These are phyloP conservation scores for Mus spretus DNA, from an alignment of 2,797 vertebrate species.

Conservation along the genomic window DNA sequence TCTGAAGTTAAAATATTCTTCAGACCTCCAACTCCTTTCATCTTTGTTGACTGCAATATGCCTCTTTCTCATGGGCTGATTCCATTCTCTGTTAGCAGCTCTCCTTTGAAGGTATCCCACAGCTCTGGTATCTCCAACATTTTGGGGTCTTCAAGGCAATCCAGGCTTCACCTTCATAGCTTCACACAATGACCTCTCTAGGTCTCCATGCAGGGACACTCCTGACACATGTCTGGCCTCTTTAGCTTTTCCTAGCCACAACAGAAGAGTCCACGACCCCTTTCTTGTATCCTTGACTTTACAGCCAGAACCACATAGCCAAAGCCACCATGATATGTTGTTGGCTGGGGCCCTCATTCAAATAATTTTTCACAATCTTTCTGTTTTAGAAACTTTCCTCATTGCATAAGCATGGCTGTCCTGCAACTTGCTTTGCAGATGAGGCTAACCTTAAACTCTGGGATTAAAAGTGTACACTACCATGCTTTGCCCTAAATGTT, in stretches of 20 bases:
- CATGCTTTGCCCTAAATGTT: neutral
- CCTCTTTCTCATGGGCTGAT: neutral
- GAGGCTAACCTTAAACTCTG: neutral
- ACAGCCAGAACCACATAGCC: neutral
- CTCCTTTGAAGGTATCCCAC: neutral
- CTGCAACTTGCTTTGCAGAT: neutral
- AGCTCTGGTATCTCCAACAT: neutral
- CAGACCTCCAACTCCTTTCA: neutral
- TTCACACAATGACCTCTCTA: neutral
- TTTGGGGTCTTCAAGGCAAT: neutral
- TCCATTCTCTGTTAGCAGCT: neutral
- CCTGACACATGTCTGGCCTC: neutral
- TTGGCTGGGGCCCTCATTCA: neutral
- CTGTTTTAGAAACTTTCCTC: neutral
- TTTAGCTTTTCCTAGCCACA: neutral
- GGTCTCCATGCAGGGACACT: neutral
- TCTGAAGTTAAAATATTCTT: neutral
- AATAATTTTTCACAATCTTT: neutral
- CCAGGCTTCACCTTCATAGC: neutral
- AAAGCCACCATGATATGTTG: neutral
- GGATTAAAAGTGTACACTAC: neutral
- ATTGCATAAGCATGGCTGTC: neutral
- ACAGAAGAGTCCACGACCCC: neutral
- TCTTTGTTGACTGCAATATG: neutral
- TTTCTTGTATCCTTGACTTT: neutral